Evolutionary conservation across 2,888 invertebrate genomes (phyloP), one percentile per base, ranked within the genome.

Genomic region (Meiosimyza decipiens): DNA sequence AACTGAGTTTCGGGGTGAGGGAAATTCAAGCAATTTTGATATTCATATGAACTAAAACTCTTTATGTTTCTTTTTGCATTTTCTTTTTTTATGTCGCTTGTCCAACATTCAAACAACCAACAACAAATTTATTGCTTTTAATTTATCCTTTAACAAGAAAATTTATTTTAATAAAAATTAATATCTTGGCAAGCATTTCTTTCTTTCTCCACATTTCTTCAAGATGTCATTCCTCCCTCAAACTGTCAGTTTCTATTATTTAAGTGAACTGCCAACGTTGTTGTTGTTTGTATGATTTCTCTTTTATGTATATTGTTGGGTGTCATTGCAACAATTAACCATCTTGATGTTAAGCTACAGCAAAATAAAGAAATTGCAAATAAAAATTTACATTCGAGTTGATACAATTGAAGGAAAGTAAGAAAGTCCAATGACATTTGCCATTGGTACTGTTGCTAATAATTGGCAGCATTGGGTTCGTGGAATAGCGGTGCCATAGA

Each of bases 351-450:
- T 66, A 68, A 73, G 73, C 74, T 66, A 52, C 51, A 71, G 18
- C 28, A 22, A 70, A 62, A 70, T 28, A 51, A 71, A 75, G 66
- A 81, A 83, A 83, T 83, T 83, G 82, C 77, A 78, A 77, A 82
- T 80, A 80, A 40, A 40, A 40, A 83, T 82, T 83, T 83, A 83
- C 82, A 83, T 82, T 82, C 81, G 40, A 40, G 40, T 9, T 9
- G 9, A 40, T 40, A 40, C 40, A 40, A 40, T 28, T 7, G 40
- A 40, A 40, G 6, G 40, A 40, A 81, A 80, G 80, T 11, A 77
- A 82, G 81, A 81, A 80, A 83, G 83, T 81, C 78, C 79, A 81
- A 79, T 82, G 81, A 81, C 77, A 77, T 71, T 47, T 12, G 40
- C 52, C 18, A 55, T 59, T 57, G 55, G 18, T 6, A 33, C 13